These are phyloP conservation scores for Yponomeuta malinellus DNA, from an alignment of 2,888 invertebrate genomes.

Conservation along the genomic window DNA sequence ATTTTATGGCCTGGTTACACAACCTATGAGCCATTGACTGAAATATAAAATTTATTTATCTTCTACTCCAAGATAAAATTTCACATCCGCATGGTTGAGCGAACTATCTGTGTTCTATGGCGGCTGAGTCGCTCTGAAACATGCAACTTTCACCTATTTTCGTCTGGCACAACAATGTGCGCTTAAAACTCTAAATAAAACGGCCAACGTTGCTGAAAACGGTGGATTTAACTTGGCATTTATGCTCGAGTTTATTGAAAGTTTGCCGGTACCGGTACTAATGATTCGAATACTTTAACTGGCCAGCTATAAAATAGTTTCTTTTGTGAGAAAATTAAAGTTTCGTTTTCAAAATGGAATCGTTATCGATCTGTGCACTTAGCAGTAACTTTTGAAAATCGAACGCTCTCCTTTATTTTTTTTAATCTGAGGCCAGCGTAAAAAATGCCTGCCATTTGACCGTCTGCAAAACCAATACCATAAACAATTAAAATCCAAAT, in stretches of 20 bases:
- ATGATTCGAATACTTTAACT: background rate
- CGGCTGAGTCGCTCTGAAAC: background rate
- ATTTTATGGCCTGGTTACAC: too few species aligned
- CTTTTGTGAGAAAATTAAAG: background rate
- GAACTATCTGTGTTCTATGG: background rate
- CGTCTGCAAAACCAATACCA: background rate
- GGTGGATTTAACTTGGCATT: background rate
- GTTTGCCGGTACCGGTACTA: background rate
- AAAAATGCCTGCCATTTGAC: background rate
- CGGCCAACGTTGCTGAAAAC: background rate
- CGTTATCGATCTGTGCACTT: background rate
- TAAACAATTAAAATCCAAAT: slow-evolving; percentile 5
- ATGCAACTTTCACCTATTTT: slow-evolving; percentile 2
- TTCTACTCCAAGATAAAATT: background rate
- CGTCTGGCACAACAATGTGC: background rate
- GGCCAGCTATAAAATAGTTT: background rate
- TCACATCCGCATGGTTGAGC: background rate
- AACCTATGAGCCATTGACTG: too few species aligned
- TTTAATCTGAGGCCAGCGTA: background rate
- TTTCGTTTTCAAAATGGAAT: background rate
- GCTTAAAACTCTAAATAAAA: background rate
- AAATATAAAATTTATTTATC: too few species aligned
- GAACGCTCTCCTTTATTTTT: background rate
- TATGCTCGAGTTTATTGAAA: background rate
- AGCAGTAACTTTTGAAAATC: background rate